A percentile compares a stretch with the other conserved stretches of the same genome.
These are phyloP conservation scores for Emmelina monodactyla DNA, from an alignment of 2,888 invertebrate genomes.

Conservation along the genomic window DNA sequence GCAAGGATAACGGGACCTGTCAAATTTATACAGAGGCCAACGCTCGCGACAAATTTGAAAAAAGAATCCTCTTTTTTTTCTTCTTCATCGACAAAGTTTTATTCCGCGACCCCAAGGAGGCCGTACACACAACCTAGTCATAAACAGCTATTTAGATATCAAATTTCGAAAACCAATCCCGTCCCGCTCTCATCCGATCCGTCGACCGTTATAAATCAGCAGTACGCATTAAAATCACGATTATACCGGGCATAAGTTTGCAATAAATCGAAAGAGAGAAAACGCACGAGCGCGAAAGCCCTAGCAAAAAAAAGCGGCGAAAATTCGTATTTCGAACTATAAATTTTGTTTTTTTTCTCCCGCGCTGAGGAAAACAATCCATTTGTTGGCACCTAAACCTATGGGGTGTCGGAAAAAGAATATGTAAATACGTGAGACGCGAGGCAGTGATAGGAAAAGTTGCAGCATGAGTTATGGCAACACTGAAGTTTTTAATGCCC, in stretches of 20 bases:
- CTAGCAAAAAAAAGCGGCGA: conserved; percentile 19
- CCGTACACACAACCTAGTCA: conserved; percentile 42
- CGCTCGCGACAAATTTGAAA: too few species aligned
- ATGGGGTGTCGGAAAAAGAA: conserved; percentile 38
- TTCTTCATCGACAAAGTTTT: conserved; percentile 17
- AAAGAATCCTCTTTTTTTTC: conserved; percentile 43
- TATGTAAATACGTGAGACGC: conserved; percentile 38
- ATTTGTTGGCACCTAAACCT: conserved; percentile 52
- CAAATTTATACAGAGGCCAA: conserved; percentile 25
- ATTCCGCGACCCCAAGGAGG: neutral
- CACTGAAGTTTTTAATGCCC: neutral
- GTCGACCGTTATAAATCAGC: conserved; percentile 49
- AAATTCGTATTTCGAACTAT: conserved; percentile 39
- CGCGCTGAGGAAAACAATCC: conserved; percentile 60
- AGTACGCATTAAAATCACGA: conserved; percentile 58
- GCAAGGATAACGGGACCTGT: conserved; percentile 41
- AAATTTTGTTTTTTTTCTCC: conserved; percentile 40
- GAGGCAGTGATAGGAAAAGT: neutral
- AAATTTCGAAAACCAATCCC: conserved; percentile 58
- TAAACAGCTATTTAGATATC: conserved; percentile 58
- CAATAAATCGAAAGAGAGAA: conserved; percentile 52
- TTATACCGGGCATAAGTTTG: conserved; percentile 58
- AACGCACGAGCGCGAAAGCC: conserved; percentile 22
- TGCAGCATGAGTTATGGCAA: neutral
- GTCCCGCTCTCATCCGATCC: conserved; percentile 31